Evolutionary conservation across 2,888 invertebrate genomes (phyloP), one percentile per base, ranked within the genome.

Genomic region (Sycophila texana): DNA sequence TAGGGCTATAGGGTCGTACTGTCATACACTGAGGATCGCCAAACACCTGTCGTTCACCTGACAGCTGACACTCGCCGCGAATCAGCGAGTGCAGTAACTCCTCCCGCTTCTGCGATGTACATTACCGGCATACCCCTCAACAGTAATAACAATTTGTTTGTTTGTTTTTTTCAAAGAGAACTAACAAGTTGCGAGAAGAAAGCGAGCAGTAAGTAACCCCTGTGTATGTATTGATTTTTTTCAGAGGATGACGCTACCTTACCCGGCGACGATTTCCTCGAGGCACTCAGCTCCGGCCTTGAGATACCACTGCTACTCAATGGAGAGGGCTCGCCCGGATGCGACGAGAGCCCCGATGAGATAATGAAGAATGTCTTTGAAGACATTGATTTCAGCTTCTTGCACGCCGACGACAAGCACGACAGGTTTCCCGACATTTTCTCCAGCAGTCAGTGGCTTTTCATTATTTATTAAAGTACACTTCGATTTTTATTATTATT

Each of bases 241-340:
- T 0, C 82, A 88, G 87, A 86, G 60, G 83, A 84, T 0, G 86
- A 86, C 53, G 83, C 83, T 71, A 82, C 84, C 20, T 77, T 88
- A 65, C 84, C 87, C 2, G 83, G 85, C 3, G 89, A 89, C 74
- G 87, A 89, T 74, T 86, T 89, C 67, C 85, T 89, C 58, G 86
- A 89, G 82, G 85, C 87, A 14, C 82, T 88, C 53, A 88, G 88
- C 78, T 86, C 87, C 0, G 88, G 86, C 71, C 80, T 89, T 65
- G 88, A 88, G 55, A 87, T 89, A 55, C 87, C 89, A 4, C 75
- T 86, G 47, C 79, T 86, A 3, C 74, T 87, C 58, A 86, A 85
- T 1, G 86, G 82, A 39, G 87, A 86, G 67, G 82, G 84, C 68
- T 84, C 86, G 4, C 81, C 84, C 2, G 80, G 83, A 5, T 72